A percentile compares a stretch with the other conserved stretches of the same genome.
Conservation (phyloP, 2,888 invertebrate species). For the Sinotaia quadrata region DNA sequence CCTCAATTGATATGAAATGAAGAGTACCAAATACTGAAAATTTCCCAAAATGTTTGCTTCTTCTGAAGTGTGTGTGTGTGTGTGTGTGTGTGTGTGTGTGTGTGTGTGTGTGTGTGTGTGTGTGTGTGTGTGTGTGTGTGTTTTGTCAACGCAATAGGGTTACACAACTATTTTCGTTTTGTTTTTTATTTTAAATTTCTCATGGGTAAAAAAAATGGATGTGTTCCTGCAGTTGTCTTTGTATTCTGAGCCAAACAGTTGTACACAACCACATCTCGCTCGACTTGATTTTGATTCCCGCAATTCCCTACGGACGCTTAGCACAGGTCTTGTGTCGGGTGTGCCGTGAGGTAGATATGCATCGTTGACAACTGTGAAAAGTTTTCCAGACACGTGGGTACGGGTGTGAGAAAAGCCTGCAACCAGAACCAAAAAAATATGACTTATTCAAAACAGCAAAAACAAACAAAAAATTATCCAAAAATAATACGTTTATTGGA, state of each 20-base stretch:
- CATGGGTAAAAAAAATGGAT: neutral
- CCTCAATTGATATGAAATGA: too few species aligned
- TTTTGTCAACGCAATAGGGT: too few species aligned
- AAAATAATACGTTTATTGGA: too few species aligned
- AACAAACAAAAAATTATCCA: too few species aligned
- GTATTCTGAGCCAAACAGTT: too few species aligned
- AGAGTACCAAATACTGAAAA: too few species aligned
- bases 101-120: neutral
- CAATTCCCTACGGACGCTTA: neutral
- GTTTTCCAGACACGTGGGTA: slow-evolving; percentile 33
- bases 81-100: slow-evolving; percentile 1
- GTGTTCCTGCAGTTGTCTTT: neutral
- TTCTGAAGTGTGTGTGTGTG: slow-evolving; percentile 1
- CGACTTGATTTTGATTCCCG: neutral
- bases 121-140: neutral
- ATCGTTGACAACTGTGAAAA: slow-evolving; percentile 34
- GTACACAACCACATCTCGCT: neutral
- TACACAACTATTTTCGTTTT: too few species aligned
- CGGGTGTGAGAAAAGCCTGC: slow-evolving; percentile 32
- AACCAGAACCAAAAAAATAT: slow-evolving; percentile 6
- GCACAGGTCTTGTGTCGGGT: neutral
- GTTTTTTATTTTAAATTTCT: neutral
- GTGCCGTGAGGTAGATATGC: slow-evolving; percentile 37
- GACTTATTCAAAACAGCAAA: neutral
- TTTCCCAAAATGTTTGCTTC: too few species aligned